Base-by-base conservation (phyloP, 2,797 vertebrate genomes). In the Thaleichthys pacificus region DNA sequence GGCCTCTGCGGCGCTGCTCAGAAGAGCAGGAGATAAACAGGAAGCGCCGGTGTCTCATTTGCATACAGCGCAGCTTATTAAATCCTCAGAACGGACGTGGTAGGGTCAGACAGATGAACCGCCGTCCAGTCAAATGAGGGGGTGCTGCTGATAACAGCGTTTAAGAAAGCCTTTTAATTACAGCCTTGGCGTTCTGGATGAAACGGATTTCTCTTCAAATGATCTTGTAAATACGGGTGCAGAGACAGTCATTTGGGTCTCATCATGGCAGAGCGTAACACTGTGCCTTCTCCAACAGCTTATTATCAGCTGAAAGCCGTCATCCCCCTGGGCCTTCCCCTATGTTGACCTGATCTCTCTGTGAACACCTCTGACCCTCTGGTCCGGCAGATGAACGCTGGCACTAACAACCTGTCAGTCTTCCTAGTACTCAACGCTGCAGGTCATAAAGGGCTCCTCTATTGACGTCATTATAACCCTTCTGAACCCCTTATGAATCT, bases 81-180 rank as follows among this genome's bases (percentile, higher is more conserved):
- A 68, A 54, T 73, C 47, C 47, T 77, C 69, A 38, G 14, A 69
- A 60, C 57, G 61, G 74, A 77, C 35, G 68, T 47, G 19, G 42
- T 62, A 58, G 61, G 72, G 80, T 83, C 78, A 78, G 35, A 35
- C 70, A 75, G 72, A 60, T 54, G 5, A 24, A 57, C 77, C 71
- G 70, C 21, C 69, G 51, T 78, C 78, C 80, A 82, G 83, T 80
- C 54, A 72, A 74, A 80, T 79, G 19, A 71, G 69, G 28, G n/a
- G n/a, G 65, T 72, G 66, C 32, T 74, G 47, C 61, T 75, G 66
- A 79, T 68, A 83, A 77, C 49, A 57, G 63, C 58, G 5, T 24
- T 61, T 28, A 79, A 67, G 3, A 71, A 73, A 56, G 35, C 42
- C 42, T 12, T 61, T 73, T 68, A 80, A 77, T 42, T 70, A 26